Evolutionary conservation across 1,140 invertebrate species (phyloP), one percentile per base, ranked within the genome.

Genomic region (Stegodyphus dumicola): DNA sequence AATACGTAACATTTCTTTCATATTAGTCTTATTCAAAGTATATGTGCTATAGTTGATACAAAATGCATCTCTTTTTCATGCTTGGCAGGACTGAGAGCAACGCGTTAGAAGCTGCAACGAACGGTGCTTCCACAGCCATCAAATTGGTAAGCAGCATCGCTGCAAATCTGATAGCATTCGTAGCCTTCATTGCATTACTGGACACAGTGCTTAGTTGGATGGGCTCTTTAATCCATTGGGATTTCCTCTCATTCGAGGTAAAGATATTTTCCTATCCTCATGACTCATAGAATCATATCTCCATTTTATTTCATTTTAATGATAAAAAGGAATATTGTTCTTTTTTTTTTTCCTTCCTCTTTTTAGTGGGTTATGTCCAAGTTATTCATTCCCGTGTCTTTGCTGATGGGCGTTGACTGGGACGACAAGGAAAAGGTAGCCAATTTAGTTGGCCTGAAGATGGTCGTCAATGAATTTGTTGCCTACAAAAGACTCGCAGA

Each of bases 91-190:
- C 94, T 88, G 96, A 97, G 88, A 92, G 93, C 1, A 97, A 95
- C 87, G 92, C 95, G 0, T 90, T 99, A 48, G 97, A 98, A 89
- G 97, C 97, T 6, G 97, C 96, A 0, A 94, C 94, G 2, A 94
- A 95, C 89, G 98, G 97, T 0, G 97, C 97, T 11, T 92, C 93
- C 49, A 93, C 94, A 76, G 96, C 94, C 4, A 94, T 97, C 15
- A 92, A 94, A n/a, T 91, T 99, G 6, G 93, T 99, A 4, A 92
- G 95, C 5, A 95, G 95, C 78, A 97, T 99, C 85, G 93, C 95
- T 15, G 96, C 96, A 5, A 98, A 97, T 89, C 91, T 99, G 3
- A 94, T 99, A 10, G 97, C 97, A 0, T 98, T 98, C 89, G 93
- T 99, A 0, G 94, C 97, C 0, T 93, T 97, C 86, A 91, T 99